Evolutionary conservation across 2,113 vertebrate species (phyloP).

Genomic region (Eonycteris spelaea): DNA sequence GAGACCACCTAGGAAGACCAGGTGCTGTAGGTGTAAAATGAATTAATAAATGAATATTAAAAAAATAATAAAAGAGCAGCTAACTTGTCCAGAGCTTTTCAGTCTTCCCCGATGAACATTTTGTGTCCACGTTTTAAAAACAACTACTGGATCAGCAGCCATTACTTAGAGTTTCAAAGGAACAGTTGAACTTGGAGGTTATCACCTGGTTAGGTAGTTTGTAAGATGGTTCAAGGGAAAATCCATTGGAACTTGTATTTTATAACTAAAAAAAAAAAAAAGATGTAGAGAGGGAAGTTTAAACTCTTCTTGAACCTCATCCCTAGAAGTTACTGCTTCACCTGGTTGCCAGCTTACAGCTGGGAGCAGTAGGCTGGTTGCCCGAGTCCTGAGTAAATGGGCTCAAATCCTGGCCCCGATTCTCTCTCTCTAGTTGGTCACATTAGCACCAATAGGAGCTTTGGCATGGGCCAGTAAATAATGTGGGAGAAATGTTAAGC

Average conservation of each 20-base stretch:
- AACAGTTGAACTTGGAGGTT: neutral
- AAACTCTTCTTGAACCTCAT: neutral
- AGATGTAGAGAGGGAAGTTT: neutral
- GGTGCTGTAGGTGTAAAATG: too few species aligned
- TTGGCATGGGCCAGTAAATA: neutral
- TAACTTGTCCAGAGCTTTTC: neutral
- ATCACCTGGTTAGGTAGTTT: neutral
- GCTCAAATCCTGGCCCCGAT: neutral
- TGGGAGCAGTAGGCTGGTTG: neutral
- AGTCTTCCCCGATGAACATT: neutral
- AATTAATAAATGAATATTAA: too few species aligned
- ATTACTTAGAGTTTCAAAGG: neutral
- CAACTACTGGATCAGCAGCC: neutral
- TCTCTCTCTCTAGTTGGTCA: neutral
- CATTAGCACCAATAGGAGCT: neutral
- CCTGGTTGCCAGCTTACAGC: neutral
- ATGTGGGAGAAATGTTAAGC: neutral
- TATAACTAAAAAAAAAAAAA: neutral
- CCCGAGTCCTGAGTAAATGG: neutral
- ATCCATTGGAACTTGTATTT: neutral
- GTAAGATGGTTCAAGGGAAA: neutral
- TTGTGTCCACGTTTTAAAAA: neutral
- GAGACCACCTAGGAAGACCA: too few species aligned
- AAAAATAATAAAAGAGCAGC: neutral
- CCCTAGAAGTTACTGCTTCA: neutral